Conservation (phyloP, 1,140 invertebrate genomes). For the Scaptomyza montana region DNA sequence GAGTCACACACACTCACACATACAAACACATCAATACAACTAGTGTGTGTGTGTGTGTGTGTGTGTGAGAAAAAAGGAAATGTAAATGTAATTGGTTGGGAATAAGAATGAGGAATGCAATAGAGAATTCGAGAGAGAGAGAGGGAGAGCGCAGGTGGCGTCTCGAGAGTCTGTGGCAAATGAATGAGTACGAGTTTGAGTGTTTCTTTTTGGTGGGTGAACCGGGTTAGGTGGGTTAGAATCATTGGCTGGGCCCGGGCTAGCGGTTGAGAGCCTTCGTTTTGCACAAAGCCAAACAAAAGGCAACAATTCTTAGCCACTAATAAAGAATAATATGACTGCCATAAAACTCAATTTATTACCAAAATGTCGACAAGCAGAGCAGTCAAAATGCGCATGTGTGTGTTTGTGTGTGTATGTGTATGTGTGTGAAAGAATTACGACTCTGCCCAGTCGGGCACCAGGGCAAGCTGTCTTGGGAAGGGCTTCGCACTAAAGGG, state of each 20-base stretch:
- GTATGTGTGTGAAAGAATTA: conserved; percentile 61
- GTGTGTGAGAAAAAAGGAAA: not conserved
- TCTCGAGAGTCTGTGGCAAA: not conserved
- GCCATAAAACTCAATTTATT: conserved; percentile 82
- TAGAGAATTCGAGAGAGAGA: conserved; percentile 2
- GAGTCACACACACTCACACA: conserved; percentile 4
- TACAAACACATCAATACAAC: conserved; percentile 1
- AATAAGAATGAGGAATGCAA: conserved; percentile 29
- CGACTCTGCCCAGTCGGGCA: conserved; percentile 49
- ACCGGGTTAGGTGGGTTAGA: not conserved
- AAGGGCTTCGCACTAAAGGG: not conserved
- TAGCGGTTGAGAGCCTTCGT: conserved; percentile 41
- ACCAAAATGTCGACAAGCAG: conserved; percentile 79
- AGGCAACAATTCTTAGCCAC: conserved; percentile 80
- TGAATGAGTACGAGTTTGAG: not conserved
- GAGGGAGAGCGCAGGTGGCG: conserved; percentile 20
- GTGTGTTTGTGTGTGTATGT: conserved; percentile 41
- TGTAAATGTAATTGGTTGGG: conserved; percentile 16
- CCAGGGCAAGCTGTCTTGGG: conserved; percentile 39
- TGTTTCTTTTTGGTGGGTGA: not conserved
- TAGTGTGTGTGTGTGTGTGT: not conserved
- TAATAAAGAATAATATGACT: conserved; percentile 82
- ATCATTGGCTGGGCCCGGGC: conserved; percentile 1
- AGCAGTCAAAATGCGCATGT: conserved; percentile 22
- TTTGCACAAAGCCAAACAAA: conserved; percentile 73